phyloP scores from a whole-genome alignment of 2,113 vertebrate species.

The Dolichallabes microphthalmus region DNA sequence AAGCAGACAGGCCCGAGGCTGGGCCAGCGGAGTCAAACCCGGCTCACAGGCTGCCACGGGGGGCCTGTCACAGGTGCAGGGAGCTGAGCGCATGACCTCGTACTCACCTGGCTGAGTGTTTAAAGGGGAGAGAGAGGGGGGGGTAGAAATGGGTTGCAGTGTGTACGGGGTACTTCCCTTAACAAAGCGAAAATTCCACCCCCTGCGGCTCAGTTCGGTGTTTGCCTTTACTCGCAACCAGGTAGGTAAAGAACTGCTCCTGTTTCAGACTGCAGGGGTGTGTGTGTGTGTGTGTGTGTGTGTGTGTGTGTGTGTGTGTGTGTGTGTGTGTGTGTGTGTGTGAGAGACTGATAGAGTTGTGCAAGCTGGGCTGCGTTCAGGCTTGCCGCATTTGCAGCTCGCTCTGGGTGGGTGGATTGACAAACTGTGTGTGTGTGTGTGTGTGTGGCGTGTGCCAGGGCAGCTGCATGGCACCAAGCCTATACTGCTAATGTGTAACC shows the following conservation, averaged over 20 bases:
- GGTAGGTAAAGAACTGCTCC: conserved; percentile 58
- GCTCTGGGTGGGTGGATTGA: conserved; percentile 39
- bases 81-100: conserved; percentile 47
- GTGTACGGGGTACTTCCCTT: conserved; percentile 57
- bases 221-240: conserved; percentile 61
- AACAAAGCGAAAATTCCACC: conserved; percentile 66
- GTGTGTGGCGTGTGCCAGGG: conserved; percentile 41
- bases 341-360: conserved; percentile 10
- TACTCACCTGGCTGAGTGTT: conserved; percentile 57
- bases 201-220: conserved; percentile 59
- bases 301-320: neutral
- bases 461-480: conserved; percentile 53
- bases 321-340: neutral
- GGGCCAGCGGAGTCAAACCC: conserved; percentile 54
- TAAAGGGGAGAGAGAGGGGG: neutral
- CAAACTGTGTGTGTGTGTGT: conserved; percentile 26
- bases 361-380: conserved; percentile 38
- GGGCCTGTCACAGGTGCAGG: conserved; percentile 48
- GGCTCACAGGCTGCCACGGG: conserved; percentile 39
- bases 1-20: conserved; percentile 52
- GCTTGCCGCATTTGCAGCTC: conserved; percentile 30
- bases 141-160: conserved; percentile 27
- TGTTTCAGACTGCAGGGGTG: conserved; percentile 66
- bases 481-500: conserved; percentile 47
- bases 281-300: conserved; percentile 16